Evolutionary conservation across 2,888 invertebrate species (phyloP).

Genomic region (Dicyrtomina minuta): DNA sequence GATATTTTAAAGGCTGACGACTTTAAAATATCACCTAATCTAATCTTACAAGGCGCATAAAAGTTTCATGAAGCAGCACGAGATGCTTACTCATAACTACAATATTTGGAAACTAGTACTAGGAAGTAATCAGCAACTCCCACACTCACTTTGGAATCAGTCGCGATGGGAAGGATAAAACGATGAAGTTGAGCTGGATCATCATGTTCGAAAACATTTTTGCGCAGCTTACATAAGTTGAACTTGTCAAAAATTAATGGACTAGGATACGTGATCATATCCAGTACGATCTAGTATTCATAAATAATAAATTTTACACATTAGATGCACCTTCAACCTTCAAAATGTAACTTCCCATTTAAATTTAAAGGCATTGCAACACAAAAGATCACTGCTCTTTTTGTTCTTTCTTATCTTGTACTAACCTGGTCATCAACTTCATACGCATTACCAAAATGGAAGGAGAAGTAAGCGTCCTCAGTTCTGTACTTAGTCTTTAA

Average conservation of each 20-base stretch:
- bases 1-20: background rate
- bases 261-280: conserved; percentile 56
- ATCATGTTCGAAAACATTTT: conserved; percentile 50
- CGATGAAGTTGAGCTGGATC: conserved; percentile 56
- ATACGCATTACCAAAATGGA: conserved; percentile 62
- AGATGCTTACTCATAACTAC: no score
- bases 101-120: no score
- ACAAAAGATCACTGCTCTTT: background rate
- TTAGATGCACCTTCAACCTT: background rate
- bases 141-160: conserved; percentile 53
- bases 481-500: conserved; percentile 56
- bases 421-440: conserved; percentile 58
- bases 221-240: conserved; percentile 55
- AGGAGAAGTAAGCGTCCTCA: conserved; percentile 59
- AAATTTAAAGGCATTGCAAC: no score
- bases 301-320: background rate
- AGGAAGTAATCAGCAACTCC: no score
- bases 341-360: background rate
- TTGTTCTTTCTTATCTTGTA: background rate
- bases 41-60: background rate
- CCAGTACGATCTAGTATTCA: conserved; percentile 55
- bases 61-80: background rate
- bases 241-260: conserved; percentile 56
- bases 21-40: no score
- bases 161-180: conserved; percentile 58